phyloP scores from a whole-genome alignment of 2,888 invertebrate genomes.

The Melanostoma mellinum region DNA sequence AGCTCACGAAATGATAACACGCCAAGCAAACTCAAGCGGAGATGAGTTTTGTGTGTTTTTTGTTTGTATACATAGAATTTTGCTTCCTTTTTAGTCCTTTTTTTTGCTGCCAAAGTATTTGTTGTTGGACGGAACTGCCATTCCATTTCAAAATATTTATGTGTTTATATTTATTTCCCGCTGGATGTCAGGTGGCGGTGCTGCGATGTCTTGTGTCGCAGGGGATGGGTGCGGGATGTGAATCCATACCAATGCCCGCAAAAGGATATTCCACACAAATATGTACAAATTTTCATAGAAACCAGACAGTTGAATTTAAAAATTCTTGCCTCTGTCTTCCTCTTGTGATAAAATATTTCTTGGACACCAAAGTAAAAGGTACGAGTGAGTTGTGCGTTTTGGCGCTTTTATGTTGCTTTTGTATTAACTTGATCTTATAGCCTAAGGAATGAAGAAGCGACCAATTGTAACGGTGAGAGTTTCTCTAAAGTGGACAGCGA shows the following conservation, averaged over 20 bases:
- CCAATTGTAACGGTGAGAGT: no score
- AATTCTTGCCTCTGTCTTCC: conserved; percentile 22
- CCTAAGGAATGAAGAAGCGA: no score
- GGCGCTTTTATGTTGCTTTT: no score
- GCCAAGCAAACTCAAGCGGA: conserved; percentile 50
- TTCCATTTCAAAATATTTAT: conserved; percentile 67
- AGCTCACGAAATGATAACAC: conserved; percentile 69
- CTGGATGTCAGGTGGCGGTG: conserved; percentile 43
- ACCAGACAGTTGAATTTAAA: conserved; percentile 45
- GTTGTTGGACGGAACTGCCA: conserved; percentile 46
- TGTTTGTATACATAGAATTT: conserved; percentile 22
- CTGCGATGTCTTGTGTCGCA: background rate
- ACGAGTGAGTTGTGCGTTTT: no score
- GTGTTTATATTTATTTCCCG: conserved; percentile 64
- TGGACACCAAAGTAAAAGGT: conserved; percentile 14
- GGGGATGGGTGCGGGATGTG: background rate
- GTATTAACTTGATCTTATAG: no score
- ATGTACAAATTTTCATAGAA: conserved; percentile 50
- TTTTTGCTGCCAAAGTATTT: conserved; percentile 1
- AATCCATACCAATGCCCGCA: conserved; percentile 21
- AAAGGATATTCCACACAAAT: conserved; percentile 54
- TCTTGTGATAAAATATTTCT: conserved; percentile 25
- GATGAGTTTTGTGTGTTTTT: conserved; percentile 50
- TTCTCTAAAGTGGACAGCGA: no score
- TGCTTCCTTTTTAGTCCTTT: conserved; percentile 25